phyloP scores from a whole-genome alignment of 2,113 vertebrate species.

The Pachypanchax playfairii region DNA sequence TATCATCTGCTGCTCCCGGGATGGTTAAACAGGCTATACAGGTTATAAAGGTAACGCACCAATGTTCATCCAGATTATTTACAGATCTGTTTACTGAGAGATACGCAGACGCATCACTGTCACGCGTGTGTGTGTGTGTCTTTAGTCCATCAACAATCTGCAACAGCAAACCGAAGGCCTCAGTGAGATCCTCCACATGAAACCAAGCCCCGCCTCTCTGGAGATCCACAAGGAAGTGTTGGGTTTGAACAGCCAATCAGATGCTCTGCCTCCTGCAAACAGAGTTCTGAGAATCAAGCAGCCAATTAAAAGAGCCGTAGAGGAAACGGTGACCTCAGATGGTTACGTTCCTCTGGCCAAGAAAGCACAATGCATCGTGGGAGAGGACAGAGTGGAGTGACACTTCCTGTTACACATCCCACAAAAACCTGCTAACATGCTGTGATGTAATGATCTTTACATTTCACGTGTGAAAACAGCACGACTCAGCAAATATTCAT shows the following conservation, averaged over 20 bases:
- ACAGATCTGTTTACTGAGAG: neutral
- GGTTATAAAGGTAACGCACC: constrained; percentile 86
- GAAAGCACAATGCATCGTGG: neutral
- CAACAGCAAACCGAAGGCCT: constrained; percentile 87
- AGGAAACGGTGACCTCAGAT: constrained; percentile 46
- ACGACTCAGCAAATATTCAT: too few species aligned
- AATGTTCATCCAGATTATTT: too few species aligned
- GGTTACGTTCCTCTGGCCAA: constrained; percentile 44
- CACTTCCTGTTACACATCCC: neutral
- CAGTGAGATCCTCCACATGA: constrained; percentile 79
- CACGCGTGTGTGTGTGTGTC: neutral
- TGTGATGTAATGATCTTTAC: too few species aligned
- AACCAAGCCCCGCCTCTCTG: constrained; percentile 75
- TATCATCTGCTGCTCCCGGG: constrained; percentile 77
- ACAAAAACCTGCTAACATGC: neutral
- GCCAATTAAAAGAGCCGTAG: constrained; percentile 56
- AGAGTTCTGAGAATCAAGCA: neutral
- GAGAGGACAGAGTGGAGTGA: constrained; percentile 7
- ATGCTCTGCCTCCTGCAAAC: neutral
- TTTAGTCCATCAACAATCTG: constrained; percentile 82
- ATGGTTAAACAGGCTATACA: constrained; percentile 77
- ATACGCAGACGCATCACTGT: neutral
- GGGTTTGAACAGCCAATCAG: constrained; percentile 9
- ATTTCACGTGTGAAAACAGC: too few species aligned
- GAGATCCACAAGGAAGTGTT: constrained; percentile 78